These are phyloP conservation scores for Gymnarchus niloticus DNA, from an alignment of 2,113 vertebrate species.

Conservation along the genomic window DNA sequence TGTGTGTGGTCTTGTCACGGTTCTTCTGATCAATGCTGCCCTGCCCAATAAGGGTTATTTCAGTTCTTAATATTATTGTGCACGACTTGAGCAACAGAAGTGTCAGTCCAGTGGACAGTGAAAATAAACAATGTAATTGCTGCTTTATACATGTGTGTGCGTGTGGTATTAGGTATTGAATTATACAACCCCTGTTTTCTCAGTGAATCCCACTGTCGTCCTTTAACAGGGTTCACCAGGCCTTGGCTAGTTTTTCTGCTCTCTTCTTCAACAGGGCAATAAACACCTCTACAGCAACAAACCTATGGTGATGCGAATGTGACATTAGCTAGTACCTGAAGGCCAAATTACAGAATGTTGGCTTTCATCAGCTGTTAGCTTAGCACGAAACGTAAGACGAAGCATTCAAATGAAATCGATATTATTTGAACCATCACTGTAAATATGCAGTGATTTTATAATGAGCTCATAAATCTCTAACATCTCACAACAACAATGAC, in stretches of 20 bases:
- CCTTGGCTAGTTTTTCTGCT: not conserved
- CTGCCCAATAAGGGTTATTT: not conserved
- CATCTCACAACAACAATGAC: not conserved
- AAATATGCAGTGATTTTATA: not conserved
- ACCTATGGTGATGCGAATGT: not conserved
- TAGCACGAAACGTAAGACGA: not conserved
- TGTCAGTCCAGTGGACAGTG: not conserved
- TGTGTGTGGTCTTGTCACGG: too few relatives aligned
- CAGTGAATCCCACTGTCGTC: not conserved
- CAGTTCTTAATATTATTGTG: not conserved
- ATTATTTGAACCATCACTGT: not conserved
- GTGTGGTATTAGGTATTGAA: too few relatives aligned
- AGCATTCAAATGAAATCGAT: not conserved
- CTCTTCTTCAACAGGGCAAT: too few relatives aligned
- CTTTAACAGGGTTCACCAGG: not conserved
- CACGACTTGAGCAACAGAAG: not conserved
- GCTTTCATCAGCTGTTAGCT: not conserved
- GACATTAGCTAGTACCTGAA: too few relatives aligned
- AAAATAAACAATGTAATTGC: not conserved
- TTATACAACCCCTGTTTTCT: too few relatives aligned
- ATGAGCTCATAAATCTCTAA: not conserved
- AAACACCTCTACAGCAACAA: too few relatives aligned
- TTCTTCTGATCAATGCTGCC: too few relatives aligned
- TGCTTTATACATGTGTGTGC: too few relatives aligned
- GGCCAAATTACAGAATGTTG: not conserved